phyloP scores from a whole-genome alignment of 1,140 invertebrate species.

The Diorhabda elongata region DNA sequence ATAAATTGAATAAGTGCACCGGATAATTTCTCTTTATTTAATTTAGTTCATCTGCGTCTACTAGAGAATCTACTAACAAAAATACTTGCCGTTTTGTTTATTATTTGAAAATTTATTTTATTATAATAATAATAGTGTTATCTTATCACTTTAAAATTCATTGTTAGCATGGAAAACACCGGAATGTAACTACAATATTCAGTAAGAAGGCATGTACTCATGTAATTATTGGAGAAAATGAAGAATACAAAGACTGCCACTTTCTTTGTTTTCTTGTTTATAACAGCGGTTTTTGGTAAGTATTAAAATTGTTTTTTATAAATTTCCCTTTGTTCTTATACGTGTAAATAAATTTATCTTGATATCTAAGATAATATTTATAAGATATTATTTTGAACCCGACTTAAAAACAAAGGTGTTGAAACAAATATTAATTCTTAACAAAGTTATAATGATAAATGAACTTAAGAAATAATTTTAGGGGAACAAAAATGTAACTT shows the following conservation, averaged over 20 bases:
- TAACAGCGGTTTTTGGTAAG: constrained; percentile 9
- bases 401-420: too few species aligned
- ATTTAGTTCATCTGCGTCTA: neutral
- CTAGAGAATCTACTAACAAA: neutral
- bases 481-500: constrained; percentile 28
- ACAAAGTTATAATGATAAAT: too few species aligned
- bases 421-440: too few species aligned
- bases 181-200: neutral
- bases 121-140: neutral
- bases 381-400: too few species aligned
- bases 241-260: constrained; percentile 2
- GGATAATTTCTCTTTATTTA: constrained; percentile 25
- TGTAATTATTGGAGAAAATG: constrained; percentile 4
- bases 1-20: constrained; percentile 38
- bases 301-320: constrained; percentile 10
- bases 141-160: neutral
- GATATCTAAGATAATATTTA: too few species aligned
- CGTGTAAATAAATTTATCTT: neutral
- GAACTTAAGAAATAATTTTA: constrained; percentile 3
- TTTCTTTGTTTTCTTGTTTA: constrained; percentile 9
- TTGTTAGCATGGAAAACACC: neutral
- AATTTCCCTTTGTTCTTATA: neutral
- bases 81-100: neutral
- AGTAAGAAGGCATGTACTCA: neutral
- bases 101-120: neutral